Conservation (phyloP, 2,888 invertebrate genomes). For the Thereva nobilitata region DNA sequence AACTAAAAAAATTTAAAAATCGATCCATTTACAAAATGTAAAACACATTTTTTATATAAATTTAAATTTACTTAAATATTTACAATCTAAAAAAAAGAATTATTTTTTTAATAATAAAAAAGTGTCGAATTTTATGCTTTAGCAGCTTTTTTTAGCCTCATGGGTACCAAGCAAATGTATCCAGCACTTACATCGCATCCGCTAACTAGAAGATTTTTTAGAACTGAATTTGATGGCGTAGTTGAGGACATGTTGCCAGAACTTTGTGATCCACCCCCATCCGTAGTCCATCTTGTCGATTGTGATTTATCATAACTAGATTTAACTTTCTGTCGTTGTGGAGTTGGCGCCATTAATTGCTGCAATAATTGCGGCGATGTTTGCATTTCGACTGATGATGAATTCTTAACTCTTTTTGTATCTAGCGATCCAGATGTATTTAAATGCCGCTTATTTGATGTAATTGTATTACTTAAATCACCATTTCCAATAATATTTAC, state of each 20-base stretch:
- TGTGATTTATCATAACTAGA: conserved; percentile 50
- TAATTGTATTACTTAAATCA: conserved; percentile 8
- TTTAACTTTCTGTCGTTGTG: conserved; percentile 45
- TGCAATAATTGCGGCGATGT: conserved; percentile 62
- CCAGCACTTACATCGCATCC: conserved; percentile 94
- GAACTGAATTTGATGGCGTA: conserved; percentile 63
- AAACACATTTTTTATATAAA: conserved; percentile 33
- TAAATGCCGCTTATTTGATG: conserved; percentile 44
- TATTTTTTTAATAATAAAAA: neutral
- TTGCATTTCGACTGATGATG: conserved; percentile 49
- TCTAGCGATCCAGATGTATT: conserved; percentile 37
- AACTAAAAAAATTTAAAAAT: conserved; percentile 46
- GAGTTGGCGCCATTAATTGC: conserved; percentile 63
- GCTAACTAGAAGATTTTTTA: conserved; percentile 93
- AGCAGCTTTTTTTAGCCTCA: conserved; percentile 62
- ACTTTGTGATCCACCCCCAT: conserved; percentile 48
- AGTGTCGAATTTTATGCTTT: conserved; percentile 51
- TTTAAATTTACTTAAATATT: conserved; percentile 22
- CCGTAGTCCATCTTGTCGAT: conserved; percentile 54
- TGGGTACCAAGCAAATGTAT: conserved; percentile 81
- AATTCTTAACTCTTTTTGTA: conserved; percentile 47
- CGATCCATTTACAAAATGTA: conserved; percentile 58
- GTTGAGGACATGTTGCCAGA: conserved; percentile 41
- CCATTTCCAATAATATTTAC: conserved; percentile 2
- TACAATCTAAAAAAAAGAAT: conserved; percentile 20